Evolutionary conservation across 2,113 vertebrate species (phyloP), one percentile per base, ranked within the genome.

Genomic region (Cervus canadensis): DNA sequence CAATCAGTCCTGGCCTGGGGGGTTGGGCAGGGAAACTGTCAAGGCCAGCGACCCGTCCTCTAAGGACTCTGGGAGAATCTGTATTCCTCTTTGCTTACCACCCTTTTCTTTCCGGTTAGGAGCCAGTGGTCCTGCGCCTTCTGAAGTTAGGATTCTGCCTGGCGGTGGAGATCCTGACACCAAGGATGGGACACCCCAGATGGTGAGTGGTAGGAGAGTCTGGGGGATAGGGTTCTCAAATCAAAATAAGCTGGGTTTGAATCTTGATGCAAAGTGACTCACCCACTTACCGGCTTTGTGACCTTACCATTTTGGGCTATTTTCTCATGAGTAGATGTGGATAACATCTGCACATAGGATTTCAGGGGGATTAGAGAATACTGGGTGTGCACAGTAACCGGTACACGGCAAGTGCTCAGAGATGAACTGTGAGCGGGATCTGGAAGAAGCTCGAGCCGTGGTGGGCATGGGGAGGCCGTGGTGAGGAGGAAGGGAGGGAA

Each of bases 51-150:
- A 91, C 62, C 21, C 2, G 59, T 85, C 56, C 71, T 88, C 87
- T n/a, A n/a, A 97, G 88, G 92, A 94, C 93, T 90, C 40, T 28
- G 33, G 67, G 64, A 97, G 56, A 92, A 93, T n/a, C 11, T 62
- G 48, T 83, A 45, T 90, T 30, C 48, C 43, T 48, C 45, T 97
- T 84, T 90, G 62, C 89, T 98, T 56, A 98, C 50, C 28, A n/a
- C 13, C 16, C 60, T 81, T 94, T 89, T 82, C 59, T 96, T 98
- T 97, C 10, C 15, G 33, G 15, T 90, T 89, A 98, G 98, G 97
- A 93, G 95, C 95, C 93, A 93, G 96, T 83, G 96, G 94, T 97
- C 97, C 96, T 97, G 97, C 87, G 97, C 97, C 98, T 96, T 91
- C 95, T 86, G 96, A 95, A 96, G 97, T 96, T 97, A 93, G 96